phyloP scores from a whole-genome alignment of 2,113 vertebrate species.

The Apodemus sylvaticus region DNA sequence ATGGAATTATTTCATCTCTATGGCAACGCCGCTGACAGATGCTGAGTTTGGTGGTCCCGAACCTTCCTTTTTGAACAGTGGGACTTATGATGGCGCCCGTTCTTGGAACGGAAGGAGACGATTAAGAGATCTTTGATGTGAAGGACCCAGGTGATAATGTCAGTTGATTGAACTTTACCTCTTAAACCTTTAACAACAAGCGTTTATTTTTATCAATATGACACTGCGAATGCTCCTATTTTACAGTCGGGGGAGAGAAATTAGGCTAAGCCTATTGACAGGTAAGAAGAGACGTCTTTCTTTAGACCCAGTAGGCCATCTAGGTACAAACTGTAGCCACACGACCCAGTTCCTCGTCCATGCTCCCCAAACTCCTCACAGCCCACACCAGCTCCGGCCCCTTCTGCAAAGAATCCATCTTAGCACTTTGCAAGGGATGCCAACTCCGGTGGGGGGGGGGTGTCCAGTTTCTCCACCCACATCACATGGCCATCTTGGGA shows the following conservation, averaged over 20 bases:
- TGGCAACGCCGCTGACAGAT: neutral
- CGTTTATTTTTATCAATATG: neutral
- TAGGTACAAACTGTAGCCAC: neutral
- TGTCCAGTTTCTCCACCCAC: too few relatives aligned
- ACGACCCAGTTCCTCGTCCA: neutral
- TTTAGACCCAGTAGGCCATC: rapidly evolving
- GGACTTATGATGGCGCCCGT: too few relatives aligned
- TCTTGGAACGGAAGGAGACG: rapidly evolving
- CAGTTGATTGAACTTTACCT: neutral
- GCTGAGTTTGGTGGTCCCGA: neutral
- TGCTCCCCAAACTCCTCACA: rapidly evolving
- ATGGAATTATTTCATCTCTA: neutral
- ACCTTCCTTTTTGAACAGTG: neutral
- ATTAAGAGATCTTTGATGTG: rapidly evolving
- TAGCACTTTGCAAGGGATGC: neutral
- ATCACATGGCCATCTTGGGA: neutral
- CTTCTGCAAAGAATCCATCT: rapidly evolving
- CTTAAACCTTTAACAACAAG: neutral
- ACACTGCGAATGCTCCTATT: neutral
- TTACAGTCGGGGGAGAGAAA: neutral
- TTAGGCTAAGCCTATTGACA: neutral
- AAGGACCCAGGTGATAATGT: neutral
- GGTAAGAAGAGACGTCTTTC: neutral
- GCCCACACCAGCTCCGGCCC: neutral
- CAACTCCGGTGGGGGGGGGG: neutral